A percentile compares a stretch with the other conserved stretches of the same genome.
Conservation (phyloP, 2,888 invertebrate species). For the Lymantria monacha region DNA sequence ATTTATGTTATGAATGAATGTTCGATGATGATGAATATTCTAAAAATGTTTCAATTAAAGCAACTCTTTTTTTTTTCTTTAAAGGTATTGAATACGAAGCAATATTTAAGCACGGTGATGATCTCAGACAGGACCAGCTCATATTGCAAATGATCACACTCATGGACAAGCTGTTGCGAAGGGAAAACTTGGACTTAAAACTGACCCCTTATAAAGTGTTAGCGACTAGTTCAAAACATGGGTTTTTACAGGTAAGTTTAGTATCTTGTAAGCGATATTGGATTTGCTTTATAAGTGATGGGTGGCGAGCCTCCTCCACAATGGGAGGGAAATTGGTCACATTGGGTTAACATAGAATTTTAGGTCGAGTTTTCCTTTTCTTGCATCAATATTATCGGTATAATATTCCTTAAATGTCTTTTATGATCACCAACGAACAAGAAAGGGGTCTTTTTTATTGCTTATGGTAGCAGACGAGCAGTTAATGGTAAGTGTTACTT, state of each 20-base stretch:
- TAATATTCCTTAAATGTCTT: too few species aligned
- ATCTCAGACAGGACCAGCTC: conserved; percentile 97
- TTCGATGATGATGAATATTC: too few species aligned
- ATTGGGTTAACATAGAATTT: too few species aligned
- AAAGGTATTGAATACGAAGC: conserved; percentile 90
- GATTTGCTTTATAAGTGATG: not conserved
- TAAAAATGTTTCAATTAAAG: too few species aligned
- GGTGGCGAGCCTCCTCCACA: not conserved
- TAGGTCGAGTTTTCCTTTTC: too few species aligned
- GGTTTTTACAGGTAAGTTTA: conserved; percentile 85
- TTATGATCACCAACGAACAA: too few species aligned
- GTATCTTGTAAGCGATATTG: not conserved
- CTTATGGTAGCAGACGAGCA: too few species aligned
- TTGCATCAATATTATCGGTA: too few species aligned
- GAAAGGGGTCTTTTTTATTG: too few species aligned
- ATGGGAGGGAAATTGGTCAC: too few species aligned
- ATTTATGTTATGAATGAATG: too few species aligned
- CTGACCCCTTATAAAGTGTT: conserved; percentile 96
- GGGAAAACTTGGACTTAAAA: conserved; percentile 98
- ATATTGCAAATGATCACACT: conserved; percentile 98
- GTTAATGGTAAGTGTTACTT: too few species aligned
- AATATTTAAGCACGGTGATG: conserved; percentile 99
- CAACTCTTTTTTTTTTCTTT: not conserved
- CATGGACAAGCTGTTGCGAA: conserved; percentile 96
- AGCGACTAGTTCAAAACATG: conserved; percentile 97